Percentiles rank a stretch among this genome's conserved stretches.
These are phyloP conservation scores for Fabriciana adippe DNA, from an alignment of 2,888 invertebrate species.

Conservation along the genomic window DNA sequence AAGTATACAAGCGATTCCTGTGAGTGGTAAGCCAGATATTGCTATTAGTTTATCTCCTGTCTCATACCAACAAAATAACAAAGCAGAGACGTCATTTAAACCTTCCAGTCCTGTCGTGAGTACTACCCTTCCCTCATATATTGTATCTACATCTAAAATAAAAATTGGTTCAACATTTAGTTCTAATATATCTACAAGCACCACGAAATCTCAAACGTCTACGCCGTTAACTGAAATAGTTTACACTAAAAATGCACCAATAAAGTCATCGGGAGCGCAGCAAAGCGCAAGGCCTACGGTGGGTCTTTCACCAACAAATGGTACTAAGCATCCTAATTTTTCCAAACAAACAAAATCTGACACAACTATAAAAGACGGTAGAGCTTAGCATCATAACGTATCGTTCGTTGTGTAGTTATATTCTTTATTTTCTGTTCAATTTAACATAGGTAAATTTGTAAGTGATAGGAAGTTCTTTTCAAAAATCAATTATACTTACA, in stretches of 20 bases:
- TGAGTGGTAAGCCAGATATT: slow-evolving; percentile 18
- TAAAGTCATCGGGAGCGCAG: slow-evolving; percentile 18
- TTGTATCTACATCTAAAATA: slow-evolving; percentile 43
- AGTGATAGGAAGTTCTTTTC: too few relatives aligned
- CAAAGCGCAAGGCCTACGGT: slow-evolving; percentile 13
- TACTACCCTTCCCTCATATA: slow-evolving; percentile 38
- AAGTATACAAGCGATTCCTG: slow-evolving; percentile 28
- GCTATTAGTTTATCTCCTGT: slow-evolving; percentile 7
- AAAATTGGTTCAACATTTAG: slow-evolving; percentile 41
- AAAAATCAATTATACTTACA: too few relatives aligned
- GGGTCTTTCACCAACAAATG: slow-evolving; percentile 24
- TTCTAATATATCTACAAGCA: slow-evolving; percentile 26
- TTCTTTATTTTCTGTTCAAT: neutral
- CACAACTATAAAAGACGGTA: slow-evolving; percentile 42
- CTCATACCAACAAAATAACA: slow-evolving; percentile 23
- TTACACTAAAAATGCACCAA: slow-evolving; percentile 24
- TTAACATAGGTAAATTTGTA: too few relatives aligned
- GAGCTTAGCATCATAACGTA: slow-evolving; percentile 50
- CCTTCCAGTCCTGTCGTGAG: slow-evolving; percentile 42
- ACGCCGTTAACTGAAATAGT: slow-evolving; percentile 18
- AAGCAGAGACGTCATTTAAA: slow-evolving; percentile 33
- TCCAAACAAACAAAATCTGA: slow-evolving; percentile 36
- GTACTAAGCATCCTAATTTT: slow-evolving; percentile 23
- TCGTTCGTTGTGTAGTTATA: slow-evolving; percentile 7
- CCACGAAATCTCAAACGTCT: slow-evolving; percentile 22